A percentile compares a stretch with the other conserved stretches of the same genome.
Evolutionary conservation across 2,113 vertebrate genomes (phyloP).

Genomic region (Hydrochoerus hydrochaeris): DNA sequence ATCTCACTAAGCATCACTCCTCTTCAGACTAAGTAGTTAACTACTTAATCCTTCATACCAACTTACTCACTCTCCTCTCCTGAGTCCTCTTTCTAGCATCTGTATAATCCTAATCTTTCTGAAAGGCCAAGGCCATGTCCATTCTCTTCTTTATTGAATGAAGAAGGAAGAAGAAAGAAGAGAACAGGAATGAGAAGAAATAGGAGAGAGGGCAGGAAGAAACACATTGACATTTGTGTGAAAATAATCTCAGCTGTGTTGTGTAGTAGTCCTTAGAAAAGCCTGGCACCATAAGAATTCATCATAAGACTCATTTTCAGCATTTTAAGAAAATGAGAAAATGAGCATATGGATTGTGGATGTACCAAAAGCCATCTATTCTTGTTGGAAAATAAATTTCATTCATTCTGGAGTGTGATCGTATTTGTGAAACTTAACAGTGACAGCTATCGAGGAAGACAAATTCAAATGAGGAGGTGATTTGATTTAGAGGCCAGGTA

Average conservation of each 20-base stretch:
- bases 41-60: not conserved
- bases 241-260: not conserved
- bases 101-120: not conserved
- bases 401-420: not conserved
- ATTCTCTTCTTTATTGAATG: not conserved
- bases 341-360: not conserved
- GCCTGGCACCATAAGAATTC: not conserved
- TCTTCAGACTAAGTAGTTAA: not conserved
- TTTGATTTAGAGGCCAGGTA: not conserved
- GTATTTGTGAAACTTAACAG: not conserved
- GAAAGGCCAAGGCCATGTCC: not conserved
- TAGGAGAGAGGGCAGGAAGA: not conserved
- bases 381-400: not conserved
- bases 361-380: not conserved
- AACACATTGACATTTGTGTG: not conserved
- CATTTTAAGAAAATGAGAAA: constrained; percentile 18
- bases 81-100: not conserved
- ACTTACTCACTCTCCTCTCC: not conserved
- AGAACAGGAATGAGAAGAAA: not conserved
- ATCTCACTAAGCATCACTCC: not conserved
- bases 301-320: not conserved
- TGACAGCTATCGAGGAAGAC: not conserved
- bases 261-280: not conserved
- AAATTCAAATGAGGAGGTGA: not conserved
- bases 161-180: not conserved